Percentiles rank a stretch among this genome's conserved stretches.
Evolutionary conservation across 2,113 vertebrate species (phyloP).

Genomic region (Ammodytes marinus): DNA sequence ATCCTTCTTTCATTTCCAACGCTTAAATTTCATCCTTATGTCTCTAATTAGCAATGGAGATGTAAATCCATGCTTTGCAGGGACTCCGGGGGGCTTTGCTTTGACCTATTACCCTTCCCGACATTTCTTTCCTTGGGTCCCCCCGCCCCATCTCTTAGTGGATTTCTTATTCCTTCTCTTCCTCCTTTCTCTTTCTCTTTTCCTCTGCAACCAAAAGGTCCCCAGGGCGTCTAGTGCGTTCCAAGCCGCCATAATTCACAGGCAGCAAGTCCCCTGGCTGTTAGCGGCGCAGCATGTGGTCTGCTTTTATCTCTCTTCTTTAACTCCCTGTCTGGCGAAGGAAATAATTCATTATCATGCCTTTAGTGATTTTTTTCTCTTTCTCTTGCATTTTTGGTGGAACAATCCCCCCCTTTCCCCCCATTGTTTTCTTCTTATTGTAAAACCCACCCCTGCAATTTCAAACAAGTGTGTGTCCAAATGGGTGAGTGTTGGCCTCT

Average conservation of each 20-base stretch:
- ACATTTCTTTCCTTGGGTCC: slow-evolving; percentile 39
- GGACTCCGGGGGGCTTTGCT: slow-evolving; percentile 49
- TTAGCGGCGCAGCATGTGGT: slow-evolving; percentile 77
- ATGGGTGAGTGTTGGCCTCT: slow-evolving; percentile 26
- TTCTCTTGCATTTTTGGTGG: slow-evolving; percentile 60
- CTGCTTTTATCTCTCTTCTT: slow-evolving; percentile 85
- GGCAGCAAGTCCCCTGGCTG: slow-evolving; percentile 68
- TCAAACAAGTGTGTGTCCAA: slow-evolving; percentile 53
- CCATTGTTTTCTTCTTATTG: slow-evolving; percentile 31
- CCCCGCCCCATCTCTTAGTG: neutral
- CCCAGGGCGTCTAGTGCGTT: slow-evolving; percentile 62
- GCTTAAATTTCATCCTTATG: slow-evolving; percentile 70
- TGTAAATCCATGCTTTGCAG: slow-evolving; percentile 73
- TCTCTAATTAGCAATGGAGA: slow-evolving; percentile 73
- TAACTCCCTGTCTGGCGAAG: slow-evolving; percentile 76
- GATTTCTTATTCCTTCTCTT: slow-evolving; percentile 38
- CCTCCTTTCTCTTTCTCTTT: slow-evolving; percentile 11
- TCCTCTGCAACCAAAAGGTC: slow-evolving; percentile 61
- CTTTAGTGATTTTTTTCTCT: slow-evolving; percentile 78
- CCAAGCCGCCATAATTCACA: slow-evolving; percentile 64
- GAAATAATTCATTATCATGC: slow-evolving; percentile 87
- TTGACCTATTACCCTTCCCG: slow-evolving; percentile 60
- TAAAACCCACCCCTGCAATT: slow-evolving; percentile 42
- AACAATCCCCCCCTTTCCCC: slow-evolving; percentile 32
- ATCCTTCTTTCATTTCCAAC: slow-evolving; percentile 61